phyloP scores from a whole-genome alignment of 64 coral and sea anemone species.

The Montipora sp. region DNA sequence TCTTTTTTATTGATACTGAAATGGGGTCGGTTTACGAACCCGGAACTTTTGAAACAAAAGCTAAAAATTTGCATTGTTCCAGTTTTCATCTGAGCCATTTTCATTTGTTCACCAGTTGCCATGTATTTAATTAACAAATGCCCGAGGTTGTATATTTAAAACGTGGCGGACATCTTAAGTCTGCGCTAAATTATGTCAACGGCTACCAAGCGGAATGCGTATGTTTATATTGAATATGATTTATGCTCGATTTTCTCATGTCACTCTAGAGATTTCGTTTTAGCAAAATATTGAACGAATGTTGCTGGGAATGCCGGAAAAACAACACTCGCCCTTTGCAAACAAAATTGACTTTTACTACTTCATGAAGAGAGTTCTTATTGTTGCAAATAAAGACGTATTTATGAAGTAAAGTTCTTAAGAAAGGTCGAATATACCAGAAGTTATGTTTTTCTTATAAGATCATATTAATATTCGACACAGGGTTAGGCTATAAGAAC shows the following conservation, averaged over 20 bases:
- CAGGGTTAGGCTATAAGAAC: not conserved
- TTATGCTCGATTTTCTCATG: not conserved
- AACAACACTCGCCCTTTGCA: constrained; percentile 6
- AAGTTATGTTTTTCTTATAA: not conserved
- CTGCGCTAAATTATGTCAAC: constrained; percentile 11
- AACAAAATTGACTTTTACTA: constrained; percentile 30
- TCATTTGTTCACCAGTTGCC: not conserved
- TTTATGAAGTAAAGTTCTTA: not conserved
- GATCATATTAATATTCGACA: not conserved
- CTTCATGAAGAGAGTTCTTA: constrained; percentile 2
- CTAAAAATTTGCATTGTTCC: constrained; percentile 44
- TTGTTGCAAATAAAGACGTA: not conserved
- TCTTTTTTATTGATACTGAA: constrained; percentile 12
- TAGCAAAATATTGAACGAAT: constrained; percentile 12
- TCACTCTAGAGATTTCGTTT: not conserved
- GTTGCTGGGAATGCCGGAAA: not conserved
- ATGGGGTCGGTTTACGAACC: constrained; percentile 8
- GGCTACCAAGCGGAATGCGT: not conserved
- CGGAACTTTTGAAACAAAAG: constrained; percentile 47
- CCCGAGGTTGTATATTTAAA: not conserved
- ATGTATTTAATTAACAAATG: constrained; percentile 25
- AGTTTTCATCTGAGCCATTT: not conserved
- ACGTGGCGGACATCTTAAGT: not conserved
- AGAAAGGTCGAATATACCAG: not conserved
- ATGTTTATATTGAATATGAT: not conserved